These are phyloP conservation scores for Tretioscincus oriximinensis DNA, from an alignment of 2,113 vertebrate species.

Conservation along the genomic window DNA sequence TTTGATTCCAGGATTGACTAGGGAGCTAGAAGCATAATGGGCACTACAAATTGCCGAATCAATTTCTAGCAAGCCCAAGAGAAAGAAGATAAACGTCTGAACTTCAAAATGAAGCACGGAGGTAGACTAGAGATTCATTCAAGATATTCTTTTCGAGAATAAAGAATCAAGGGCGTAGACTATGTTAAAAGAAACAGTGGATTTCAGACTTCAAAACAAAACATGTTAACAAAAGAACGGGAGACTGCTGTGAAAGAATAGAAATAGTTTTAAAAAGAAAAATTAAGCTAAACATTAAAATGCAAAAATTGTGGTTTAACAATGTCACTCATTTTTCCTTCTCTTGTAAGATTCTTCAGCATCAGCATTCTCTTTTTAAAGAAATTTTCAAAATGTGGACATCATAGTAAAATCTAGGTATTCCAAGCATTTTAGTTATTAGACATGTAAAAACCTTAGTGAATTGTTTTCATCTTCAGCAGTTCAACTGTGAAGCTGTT, in stretches of 20 bases:
- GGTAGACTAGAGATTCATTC: background rate
- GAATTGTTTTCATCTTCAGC: no score
- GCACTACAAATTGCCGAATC: slow-evolving; percentile 10
- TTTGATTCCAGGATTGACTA: slow-evolving; percentile 11
- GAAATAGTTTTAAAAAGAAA: background rate
- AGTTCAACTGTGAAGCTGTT: no score
- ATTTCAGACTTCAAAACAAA: background rate
- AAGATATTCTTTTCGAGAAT: background rate
- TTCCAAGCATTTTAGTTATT: no score
- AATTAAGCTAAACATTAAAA: no score
- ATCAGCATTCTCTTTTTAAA: no score
- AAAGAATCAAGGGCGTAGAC: background rate
- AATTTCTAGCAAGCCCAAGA: slow-evolving; percentile 17
- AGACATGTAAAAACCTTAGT: no score
- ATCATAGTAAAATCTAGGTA: no score
- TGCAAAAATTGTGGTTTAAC: no score
- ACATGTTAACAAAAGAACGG: background rate
- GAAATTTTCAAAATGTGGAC: no score
- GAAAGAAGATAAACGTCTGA: background rate
- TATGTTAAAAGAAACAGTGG: background rate
- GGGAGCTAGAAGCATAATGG: slow-evolving; percentile 14
- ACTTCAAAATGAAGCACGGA: background rate
- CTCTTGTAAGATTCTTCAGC: no score
- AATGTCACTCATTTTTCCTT: no score
- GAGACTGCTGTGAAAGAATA: background rate